Evolutionary conservation across 2,797 vertebrate species (phyloP).

Genomic region (Tachyglossus aculeatus): DNA sequence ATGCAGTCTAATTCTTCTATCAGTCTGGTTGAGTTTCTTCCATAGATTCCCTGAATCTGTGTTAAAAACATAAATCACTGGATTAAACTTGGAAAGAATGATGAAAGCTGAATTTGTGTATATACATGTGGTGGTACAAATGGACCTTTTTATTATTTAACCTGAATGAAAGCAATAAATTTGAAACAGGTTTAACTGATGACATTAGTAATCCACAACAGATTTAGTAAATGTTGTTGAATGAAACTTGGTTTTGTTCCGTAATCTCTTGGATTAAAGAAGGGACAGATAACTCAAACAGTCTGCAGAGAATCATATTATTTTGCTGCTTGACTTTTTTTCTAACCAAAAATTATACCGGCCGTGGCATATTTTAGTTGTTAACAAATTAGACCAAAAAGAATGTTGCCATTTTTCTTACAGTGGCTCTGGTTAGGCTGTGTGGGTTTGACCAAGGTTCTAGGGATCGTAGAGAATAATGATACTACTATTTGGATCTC

Average conservation of each 20-base stretch:
- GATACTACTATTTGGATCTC: constrained; percentile 4
- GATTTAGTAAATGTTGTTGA: constrained; percentile 79
- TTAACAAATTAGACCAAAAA: constrained; percentile 53
- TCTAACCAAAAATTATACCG: constrained; percentile 45
- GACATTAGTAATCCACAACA: constrained; percentile 82
- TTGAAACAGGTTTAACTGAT: constrained; percentile 81
- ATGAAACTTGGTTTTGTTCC: constrained; percentile 78
- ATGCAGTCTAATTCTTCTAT: constrained; percentile 70
- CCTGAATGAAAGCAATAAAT: constrained; percentile 84
- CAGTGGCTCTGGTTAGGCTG: constrained; percentile 21
- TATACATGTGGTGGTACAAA: constrained; percentile 81
- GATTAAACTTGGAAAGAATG: constrained; percentile 79
- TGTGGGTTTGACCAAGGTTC: constrained; percentile 11
- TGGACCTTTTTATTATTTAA: constrained; percentile 82
- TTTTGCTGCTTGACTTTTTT: constrained; percentile 63
- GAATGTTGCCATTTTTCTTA: constrained; percentile 30
- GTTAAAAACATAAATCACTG: constrained; percentile 79
- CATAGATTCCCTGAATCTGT: constrained; percentile 75
- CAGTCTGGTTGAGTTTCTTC: constrained; percentile 72
- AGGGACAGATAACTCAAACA: constrained; percentile 73
- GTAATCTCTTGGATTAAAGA: constrained; percentile 78
- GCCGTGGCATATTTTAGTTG: constrained; percentile 47
- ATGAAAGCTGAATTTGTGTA: constrained; percentile 81
- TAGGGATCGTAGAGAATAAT: not conserved
- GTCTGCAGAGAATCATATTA: constrained; percentile 69